Percentiles rank a stretch among this genome's conserved stretches.
These are phyloP conservation scores for Pagetopsis macropterus DNA, from an alignment of 2,797 vertebrate species.

Conservation along the genomic window DNA sequence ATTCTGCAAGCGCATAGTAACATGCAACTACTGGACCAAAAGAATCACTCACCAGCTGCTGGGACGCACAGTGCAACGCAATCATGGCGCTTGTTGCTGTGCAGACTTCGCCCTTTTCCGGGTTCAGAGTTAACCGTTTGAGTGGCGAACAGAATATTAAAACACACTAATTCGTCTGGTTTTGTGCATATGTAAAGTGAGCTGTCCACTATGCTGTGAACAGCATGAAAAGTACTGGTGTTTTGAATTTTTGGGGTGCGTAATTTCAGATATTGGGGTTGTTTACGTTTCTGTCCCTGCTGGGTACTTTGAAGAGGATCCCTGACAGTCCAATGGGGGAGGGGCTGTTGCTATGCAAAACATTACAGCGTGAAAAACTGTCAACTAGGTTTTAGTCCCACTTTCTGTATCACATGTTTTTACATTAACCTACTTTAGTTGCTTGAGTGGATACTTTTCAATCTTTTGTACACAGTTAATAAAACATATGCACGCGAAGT, in stretches of 20 bases:
- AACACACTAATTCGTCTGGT: fast-evolving
- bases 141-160: not conserved
- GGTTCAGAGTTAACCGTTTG: slow-evolving; percentile 80
- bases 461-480: slow-evolving; percentile 14
- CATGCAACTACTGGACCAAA: slow-evolving; percentile 84
- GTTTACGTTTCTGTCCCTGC: slow-evolving; percentile 61
- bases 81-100: slow-evolving; percentile 88
- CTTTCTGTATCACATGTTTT: slow-evolving; percentile 46
- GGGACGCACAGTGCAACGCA: slow-evolving; percentile 82
- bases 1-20: slow-evolving; percentile 83
- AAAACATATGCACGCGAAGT: not conserved
- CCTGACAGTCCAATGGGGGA: slow-evolving; percentile 70
- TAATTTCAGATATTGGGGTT: not conserved
- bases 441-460: slow-evolving; percentile 13
- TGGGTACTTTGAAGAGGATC: slow-evolving; percentile 69
- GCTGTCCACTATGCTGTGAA: fast-evolving
- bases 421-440: slow-evolving; percentile 45
- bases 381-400: slow-evolving; percentile 66
- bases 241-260: not conserved
- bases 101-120: slow-evolving; percentile 85
- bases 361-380: slow-evolving; percentile 82
- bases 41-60: slow-evolving; percentile 85
- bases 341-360: slow-evolving; percentile 89
- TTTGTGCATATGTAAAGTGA: fast-evolving
- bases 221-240: fast-evolving